These are phyloP conservation scores for Sclerodermus sp. DNA, from an alignment of 2,888 invertebrate species.

Conservation along the genomic window DNA sequence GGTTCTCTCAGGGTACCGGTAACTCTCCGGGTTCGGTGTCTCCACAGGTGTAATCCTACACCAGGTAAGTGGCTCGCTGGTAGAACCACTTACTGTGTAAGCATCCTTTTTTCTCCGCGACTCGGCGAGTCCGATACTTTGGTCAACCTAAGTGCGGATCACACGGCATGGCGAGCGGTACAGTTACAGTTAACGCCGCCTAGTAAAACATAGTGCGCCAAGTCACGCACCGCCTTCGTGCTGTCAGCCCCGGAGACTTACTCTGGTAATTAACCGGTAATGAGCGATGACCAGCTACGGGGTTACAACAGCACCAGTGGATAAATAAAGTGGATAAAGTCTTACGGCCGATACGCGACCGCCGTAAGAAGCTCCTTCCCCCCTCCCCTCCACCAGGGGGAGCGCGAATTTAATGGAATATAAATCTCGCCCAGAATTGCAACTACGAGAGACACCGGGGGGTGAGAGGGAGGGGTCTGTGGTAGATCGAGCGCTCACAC, in stretches of 20 bases:
- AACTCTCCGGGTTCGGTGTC: slow-evolving; percentile 2
- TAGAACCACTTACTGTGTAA: too few relatives aligned
- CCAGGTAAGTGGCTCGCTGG: background rate
- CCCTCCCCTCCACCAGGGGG: background rate
- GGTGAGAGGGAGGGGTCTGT: slow-evolving; percentile 10
- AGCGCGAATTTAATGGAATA: slow-evolving; percentile 23
- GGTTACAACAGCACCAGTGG: slow-evolving; percentile 24
- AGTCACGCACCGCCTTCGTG: slow-evolving; percentile 40
- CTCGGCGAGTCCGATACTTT: background rate
- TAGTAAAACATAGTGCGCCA: slow-evolving; percentile 35
- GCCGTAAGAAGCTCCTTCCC: background rate
- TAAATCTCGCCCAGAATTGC: slow-evolving; percentile 18
- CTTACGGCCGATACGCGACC: background rate
- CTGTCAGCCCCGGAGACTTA: slow-evolving; percentile 35
- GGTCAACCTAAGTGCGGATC: background rate
- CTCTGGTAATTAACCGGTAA: slow-evolving; percentile 47
- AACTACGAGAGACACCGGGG: too few relatives aligned
- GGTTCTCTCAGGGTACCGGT: too few relatives aligned
- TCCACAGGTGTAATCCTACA: slow-evolving; percentile 4
- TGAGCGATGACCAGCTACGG: slow-evolving; percentile 41
- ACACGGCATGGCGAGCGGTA: slow-evolving; percentile 18
- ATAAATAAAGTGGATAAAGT: slow-evolving; percentile 33
- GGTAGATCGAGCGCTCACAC: background rate
- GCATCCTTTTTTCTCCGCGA: too few relatives aligned
- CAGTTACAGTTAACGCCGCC: slow-evolving; percentile 35